phyloP scores from a whole-genome alignment of 2,797 vertebrate species.

The Eulemur albifrons region DNA sequence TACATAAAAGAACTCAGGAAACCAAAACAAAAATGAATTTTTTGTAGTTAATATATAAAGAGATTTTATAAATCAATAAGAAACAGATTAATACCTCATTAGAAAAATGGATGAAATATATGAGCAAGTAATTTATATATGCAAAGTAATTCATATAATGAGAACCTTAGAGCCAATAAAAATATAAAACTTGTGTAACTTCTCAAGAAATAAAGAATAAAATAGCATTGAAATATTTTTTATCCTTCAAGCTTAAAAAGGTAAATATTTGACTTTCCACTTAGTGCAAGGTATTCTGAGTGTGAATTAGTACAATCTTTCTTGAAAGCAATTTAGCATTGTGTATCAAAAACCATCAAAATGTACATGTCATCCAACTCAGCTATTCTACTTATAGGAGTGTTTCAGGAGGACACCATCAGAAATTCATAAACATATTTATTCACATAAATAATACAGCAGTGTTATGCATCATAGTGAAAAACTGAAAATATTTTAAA shows the following conservation, averaged over 20 bases:
- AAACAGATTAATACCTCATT: background rate
- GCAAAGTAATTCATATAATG: background rate
- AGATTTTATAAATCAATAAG: background rate
- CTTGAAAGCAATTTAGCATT: background rate
- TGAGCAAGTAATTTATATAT: background rate
- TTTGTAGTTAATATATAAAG: background rate
- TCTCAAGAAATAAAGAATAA: background rate
- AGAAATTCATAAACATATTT: background rate
- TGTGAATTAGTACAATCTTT: background rate
- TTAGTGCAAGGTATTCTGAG: background rate
- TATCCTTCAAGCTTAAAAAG: background rate
- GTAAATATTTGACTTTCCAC: background rate
- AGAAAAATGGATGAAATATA: background rate
- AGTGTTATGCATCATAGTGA: background rate
- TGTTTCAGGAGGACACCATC: background rate
- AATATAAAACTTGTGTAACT: background rate
- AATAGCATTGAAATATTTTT: background rate
- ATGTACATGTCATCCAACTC: background rate
- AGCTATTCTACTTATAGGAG: background rate
- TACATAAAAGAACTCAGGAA: background rate
- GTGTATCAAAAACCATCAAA: background rate
- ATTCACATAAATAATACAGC: background rate
- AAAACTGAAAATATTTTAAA: background rate
- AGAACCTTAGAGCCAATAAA: constrained; percentile 13
- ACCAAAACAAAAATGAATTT: background rate